Base-by-base conservation (phyloP, 2,113 vertebrate genomes). In the Ammodytes dubius region DNA sequence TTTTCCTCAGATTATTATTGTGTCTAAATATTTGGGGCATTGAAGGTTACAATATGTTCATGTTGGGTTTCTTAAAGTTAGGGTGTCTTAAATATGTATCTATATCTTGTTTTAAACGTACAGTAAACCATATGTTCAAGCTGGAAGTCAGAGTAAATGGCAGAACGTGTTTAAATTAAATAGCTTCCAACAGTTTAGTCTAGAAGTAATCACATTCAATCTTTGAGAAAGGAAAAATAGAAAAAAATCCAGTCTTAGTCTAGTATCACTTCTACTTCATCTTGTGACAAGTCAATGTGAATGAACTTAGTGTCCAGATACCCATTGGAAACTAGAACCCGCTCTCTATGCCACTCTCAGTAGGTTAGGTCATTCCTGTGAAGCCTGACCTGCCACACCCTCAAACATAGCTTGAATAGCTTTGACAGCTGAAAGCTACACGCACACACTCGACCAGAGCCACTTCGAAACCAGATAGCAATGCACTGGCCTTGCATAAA, bases 401-500 rank as follows among this genome's bases (percentile, higher is more conserved):
- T 40, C 40, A 75, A 43, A 57, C 76, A 86, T 69, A 78, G n/a
- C 54, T 76, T 40, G 9, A 70, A 74, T 83, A 83, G 77, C 73
- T 81, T 0, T 42, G 64, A 79, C 64, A 66, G 81, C 83, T 79
- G 68, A 84, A 50, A 37, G 53, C 61, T 59, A 57, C 81, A 52
- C 76, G 65, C 60, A 47, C 6, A 84, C 68, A 84, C 13, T 43
- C 49, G 27, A 7, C 40, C 40, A 58, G 35, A 87, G 12, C 39
- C 65, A 73, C 67, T 81, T 77, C 81, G 63, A 80, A 67, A 79
- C 37, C 49, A 64, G 67, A 74, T 54, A 15, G 50, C 12, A 57
- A 58, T 81, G 52, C 59, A 67, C 63, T 61, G 80, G 73, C 78
- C 86, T 88, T 65, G 67, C 74, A 71, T 72, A 74, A 64, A 78